Base-by-base conservation (phyloP, 2,888 invertebrate species). In the Hydrotaea diabolus region DNA sequence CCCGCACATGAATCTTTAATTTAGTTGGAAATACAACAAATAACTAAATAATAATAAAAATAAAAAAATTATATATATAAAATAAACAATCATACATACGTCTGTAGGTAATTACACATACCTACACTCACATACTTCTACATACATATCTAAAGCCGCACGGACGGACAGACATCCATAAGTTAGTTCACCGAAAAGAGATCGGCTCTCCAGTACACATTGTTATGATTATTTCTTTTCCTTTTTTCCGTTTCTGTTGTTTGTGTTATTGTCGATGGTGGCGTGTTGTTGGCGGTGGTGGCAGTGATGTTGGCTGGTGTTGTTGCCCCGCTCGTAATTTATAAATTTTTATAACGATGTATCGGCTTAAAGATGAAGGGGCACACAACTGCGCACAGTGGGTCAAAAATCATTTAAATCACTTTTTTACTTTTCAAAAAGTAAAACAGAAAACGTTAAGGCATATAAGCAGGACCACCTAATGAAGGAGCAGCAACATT, bases 261-360 rank as follows among this genome's bases (percentile, higher is more conserved):
- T 80, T 73, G 39, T 85, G 55, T 77, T 80, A 69, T 64, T 85
- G 80, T 31, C 64, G 26, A 39, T 11, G 31, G 62, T 75, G 23
- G 71, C 80, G 77, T n/a, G 75, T 55, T 21, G 79, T 71, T 78
- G 72, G 71, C 80, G 77, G 43, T 53, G 55, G 55, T 31, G 31
- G 31, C 31, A 31, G 31, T 7, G 31, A 31, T 31, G 31, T 59
- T 26, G 74, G 80, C 73, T 79, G 79, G 77, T 87, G 76, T 78
- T 86, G 85, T 87, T 89, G 87, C 87, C 88, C 88, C 86, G 89
- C 88, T 87, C 89, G 91, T 91, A 90, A 91, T 91, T 90, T 90
- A 90, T 90, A 90, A 90, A 89, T 90, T 89, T 89, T 89, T 88
- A 90, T 91, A 89, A 90, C 90, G 88, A 90, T 88, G 88, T 88